Evolutionary conservation across 2,113 vertebrate species (phyloP).

Genomic region (Physeter macrocephalus): DNA sequence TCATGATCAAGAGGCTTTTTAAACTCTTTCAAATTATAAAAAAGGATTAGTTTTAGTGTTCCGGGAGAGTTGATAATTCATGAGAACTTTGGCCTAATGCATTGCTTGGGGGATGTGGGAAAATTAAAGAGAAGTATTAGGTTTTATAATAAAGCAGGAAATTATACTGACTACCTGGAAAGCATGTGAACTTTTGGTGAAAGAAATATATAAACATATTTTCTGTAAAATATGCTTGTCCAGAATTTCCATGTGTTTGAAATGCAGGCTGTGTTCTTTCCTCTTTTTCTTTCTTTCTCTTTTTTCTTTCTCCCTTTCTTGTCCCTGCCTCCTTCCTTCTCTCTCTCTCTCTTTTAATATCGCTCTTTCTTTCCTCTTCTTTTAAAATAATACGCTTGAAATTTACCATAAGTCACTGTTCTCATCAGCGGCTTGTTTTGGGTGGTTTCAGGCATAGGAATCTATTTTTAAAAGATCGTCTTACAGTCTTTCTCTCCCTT

Average conservation of each 20-base stretch:
- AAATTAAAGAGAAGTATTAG: not conserved
- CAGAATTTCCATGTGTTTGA: not conserved
- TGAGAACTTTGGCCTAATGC: not conserved
- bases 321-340: too few relatives aligned
- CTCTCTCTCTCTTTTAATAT: not conserved
- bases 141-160: not conserved
- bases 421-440: not conserved
- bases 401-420: not conserved
- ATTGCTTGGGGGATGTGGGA: not conserved
- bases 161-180: not conserved
- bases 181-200: not conserved
- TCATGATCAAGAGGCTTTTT: not conserved
- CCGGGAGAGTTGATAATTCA: not conserved
- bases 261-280: not conserved
- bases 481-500: not conserved
- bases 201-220: not conserved
- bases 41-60: not conserved
- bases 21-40: not conserved
- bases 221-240: not conserved
- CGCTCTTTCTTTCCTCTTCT: not conserved
- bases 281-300: not conserved
- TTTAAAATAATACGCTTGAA: not conserved
- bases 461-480: conserved; percentile 2
- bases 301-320: not conserved
- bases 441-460: not conserved